A percentile compares a stretch with the other conserved stretches of the same genome.
phyloP scores from a whole-genome alignment of 2,888 invertebrate genomes.

The Euphydryas editha region DNA sequence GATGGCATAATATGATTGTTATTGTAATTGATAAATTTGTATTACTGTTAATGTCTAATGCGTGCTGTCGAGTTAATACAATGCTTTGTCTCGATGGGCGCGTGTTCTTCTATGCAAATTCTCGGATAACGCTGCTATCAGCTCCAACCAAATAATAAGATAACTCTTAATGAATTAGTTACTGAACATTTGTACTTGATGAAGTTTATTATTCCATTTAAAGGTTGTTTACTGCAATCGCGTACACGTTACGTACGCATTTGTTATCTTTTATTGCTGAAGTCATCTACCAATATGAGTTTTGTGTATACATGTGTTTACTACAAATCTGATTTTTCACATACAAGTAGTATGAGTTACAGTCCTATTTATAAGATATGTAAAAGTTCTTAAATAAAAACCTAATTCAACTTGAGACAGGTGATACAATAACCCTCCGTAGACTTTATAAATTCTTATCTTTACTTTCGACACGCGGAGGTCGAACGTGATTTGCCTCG shows the following conservation, averaged over 20 bases:
- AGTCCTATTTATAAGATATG: no score
- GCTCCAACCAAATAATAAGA: constrained; percentile 64
- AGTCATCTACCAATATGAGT: constrained; percentile 7
- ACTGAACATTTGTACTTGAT: constrained; percentile 72
- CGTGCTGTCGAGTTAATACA: neutral
- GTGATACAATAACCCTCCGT: neutral
- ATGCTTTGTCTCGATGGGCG: constrained; percentile 19
- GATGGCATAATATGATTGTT: constrained; percentile 35
- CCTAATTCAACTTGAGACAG: neutral
- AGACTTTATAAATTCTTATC: constrained; percentile 23
- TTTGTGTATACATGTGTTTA: neutral
- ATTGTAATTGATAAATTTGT: constrained; percentile 4
- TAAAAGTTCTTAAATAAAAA: neutral
- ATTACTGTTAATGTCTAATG: neutral
- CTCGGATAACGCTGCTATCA: constrained; percentile 52
- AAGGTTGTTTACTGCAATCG: constrained; percentile 69
- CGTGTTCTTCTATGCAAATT: constrained; percentile 59
- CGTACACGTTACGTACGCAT: constrained; percentile 9
- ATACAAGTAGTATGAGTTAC: no score
- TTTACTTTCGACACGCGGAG: constrained; percentile 28
- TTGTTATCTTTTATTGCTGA: neutral
- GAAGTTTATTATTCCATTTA: constrained; percentile 77
- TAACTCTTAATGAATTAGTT: constrained; percentile 69
- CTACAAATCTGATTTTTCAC: neutral
- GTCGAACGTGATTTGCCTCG: constrained; percentile 19